A percentile compares a stretch with the other conserved stretches of the same genome.
These are phyloP conservation scores for Cydia fagiglandana DNA, from an alignment of 1,140 invertebrate genomes.

Conservation along the genomic window DNA sequence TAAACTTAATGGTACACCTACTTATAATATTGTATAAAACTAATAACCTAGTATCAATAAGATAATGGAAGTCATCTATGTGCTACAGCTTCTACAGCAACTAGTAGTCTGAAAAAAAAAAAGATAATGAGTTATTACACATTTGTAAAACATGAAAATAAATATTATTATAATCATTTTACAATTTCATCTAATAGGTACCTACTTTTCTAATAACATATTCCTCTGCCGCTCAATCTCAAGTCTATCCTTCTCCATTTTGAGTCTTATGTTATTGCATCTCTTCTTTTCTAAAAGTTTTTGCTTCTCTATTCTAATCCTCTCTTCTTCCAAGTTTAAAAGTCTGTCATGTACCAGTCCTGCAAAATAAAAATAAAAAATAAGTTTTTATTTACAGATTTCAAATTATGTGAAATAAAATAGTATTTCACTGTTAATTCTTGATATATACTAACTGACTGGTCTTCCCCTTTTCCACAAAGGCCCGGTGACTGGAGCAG, in stretches of 20 bases:
- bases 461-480: conserved; percentile 53
- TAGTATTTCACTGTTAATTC: neutral
- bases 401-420: neutral
- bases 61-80: conserved; percentile 36
- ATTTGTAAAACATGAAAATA: neutral
- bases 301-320: conserved; percentile 57
- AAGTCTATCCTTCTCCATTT: conserved; percentile 56
- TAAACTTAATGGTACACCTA: conserved; percentile 26
- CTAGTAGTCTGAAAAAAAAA: conserved; percentile 49
- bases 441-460: conserved; percentile 45
- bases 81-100: conserved; percentile 50
- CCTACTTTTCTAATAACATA: conserved; percentile 54
- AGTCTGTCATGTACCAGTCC: conserved; percentile 55
- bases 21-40: conserved; percentile 30
- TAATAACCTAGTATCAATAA: conserved; percentile 22
- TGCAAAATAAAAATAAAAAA: conserved; percentile 34
- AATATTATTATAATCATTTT: neutral
- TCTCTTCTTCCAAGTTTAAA: conserved; percentile 55
- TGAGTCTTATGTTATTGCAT: conserved; percentile 57
- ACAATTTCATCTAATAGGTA: conserved; percentile 16
- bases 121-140: neutral
- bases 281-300: conserved; percentile 56
- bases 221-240: conserved; percentile 58
- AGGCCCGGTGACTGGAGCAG: conserved; percentile 42
- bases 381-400: neutral